Evolutionary conservation across 2,113 vertebrate genomes (phyloP).

Genomic region (Macroglossus sobrinus): DNA sequence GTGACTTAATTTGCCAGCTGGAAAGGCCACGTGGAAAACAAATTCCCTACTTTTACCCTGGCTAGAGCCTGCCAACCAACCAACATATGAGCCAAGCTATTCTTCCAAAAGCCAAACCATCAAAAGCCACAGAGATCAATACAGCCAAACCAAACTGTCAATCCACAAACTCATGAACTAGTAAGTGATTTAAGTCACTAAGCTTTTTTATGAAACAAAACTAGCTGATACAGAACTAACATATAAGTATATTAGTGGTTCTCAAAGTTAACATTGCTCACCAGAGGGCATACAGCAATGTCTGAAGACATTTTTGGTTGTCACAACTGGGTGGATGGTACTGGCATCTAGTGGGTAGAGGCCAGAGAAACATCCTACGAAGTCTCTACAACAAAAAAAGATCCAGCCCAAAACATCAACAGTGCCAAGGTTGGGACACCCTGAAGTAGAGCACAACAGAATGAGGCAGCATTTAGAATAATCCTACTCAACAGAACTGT

Average conservation of each 20-base stretch:
- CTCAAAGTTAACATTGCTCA: neutral
- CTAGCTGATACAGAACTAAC: neutral
- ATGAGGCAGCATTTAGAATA: neutral
- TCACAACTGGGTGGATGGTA: neutral
- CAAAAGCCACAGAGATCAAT: neutral
- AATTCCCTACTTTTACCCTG: neutral
- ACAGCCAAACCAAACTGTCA: neutral
- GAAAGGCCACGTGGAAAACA: neutral
- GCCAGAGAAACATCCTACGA: neutral
- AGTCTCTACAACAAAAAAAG: neutral
- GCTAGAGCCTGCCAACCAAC: neutral
- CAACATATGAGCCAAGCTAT: neutral
- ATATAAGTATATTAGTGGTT: neutral
- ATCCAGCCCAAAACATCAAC: neutral
- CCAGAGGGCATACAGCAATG: neutral
- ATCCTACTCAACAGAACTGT: neutral
- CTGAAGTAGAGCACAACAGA: neutral
- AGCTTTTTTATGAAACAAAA: slow-evolving; percentile 35
- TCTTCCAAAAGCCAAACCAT: neutral
- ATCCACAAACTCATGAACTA: neutral
- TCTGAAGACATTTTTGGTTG: neutral
- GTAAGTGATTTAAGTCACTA: neutral
- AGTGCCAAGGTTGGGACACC: neutral
- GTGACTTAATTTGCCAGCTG: neutral
- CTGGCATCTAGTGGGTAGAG: neutral